These are phyloP conservation scores for Coelopa pilipes DNA, from an alignment of 2,888 invertebrate species.

Conservation along the genomic window DNA sequence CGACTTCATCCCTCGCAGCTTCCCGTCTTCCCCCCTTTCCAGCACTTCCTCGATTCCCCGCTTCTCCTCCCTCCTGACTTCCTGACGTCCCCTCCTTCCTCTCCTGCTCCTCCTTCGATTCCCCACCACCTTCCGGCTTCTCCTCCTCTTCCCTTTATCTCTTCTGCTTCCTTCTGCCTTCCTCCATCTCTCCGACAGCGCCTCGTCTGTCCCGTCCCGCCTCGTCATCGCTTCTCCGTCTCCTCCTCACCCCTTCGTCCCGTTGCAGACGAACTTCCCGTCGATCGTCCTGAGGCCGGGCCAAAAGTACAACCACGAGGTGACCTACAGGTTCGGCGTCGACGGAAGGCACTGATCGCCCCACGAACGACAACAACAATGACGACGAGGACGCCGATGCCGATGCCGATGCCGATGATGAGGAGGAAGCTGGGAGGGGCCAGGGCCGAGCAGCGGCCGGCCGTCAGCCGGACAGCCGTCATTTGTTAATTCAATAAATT, in stretches of 20 bases:
- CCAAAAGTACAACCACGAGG: slow-evolving; percentile 76
- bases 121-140: background rate
- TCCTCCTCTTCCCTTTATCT: background rate
- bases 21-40: background rate
- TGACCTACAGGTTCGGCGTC: slow-evolving; percentile 79
- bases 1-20: background rate
- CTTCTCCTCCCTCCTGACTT: background rate
- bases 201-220: background rate
- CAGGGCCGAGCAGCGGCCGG: background rate
- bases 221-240: background rate
- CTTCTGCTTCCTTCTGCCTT: background rate
- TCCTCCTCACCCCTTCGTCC: too few species aligned
- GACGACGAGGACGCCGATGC: too few species aligned
- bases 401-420: too few species aligned
- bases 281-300: slow-evolving; percentile 78
- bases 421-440: too few species aligned
- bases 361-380: too few species aligned
- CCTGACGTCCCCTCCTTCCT: background rate
- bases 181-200: too few species aligned
- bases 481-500: background rate
- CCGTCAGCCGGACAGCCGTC: background rate
- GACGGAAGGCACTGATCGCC: too few species aligned
- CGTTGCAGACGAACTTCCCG: slow-evolving; percentile 79
- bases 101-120: background rate
- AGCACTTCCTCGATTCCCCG: background rate